Percentiles rank a stretch among this genome's conserved stretches.
Evolutionary conservation across 2,888 invertebrate genomes (phyloP).

Genomic region (Eupelmus urozonus): DNA sequence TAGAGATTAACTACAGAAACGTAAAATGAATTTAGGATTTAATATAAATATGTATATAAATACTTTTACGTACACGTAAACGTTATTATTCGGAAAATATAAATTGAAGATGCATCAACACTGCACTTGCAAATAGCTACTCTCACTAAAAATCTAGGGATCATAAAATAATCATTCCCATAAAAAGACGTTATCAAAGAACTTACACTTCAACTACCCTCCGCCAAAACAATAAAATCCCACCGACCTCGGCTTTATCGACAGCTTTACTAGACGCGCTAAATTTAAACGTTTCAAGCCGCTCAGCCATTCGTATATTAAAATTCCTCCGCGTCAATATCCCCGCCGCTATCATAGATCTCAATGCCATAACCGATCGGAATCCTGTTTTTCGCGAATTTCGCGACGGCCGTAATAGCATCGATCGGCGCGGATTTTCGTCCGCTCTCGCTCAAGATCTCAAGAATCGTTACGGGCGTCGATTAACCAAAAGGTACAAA

Average conservation of each 20-base stretch:
- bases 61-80: too few relatives aligned
- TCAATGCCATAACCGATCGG: neutral
- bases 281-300: neutral
- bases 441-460: too few relatives aligned
- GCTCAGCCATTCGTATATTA: neutral
- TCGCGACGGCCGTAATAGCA: neutral
- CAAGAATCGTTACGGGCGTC: conserved; percentile 63
- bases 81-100: too few relatives aligned
- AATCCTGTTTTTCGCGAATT: conserved; percentile 15
- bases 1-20: too few relatives aligned
- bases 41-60: too few relatives aligned
- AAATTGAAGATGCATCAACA: too few relatives aligned
- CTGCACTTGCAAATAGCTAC: too few relatives aligned
- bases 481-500: conserved; percentile 61
- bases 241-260: neutral
- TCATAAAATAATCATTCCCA: too few relatives aligned
- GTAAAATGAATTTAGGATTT: too few relatives aligned
- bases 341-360: neutral
- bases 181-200: too few relatives aligned
- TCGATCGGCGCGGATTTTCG: too few relatives aligned
- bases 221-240: neutral
- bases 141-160: too few relatives aligned
- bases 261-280: neutral
- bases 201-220: neutral
- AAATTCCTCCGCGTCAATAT: neutral